phyloP scores from a whole-genome alignment of 2,888 invertebrate genomes.

The Lithophane socia region DNA sequence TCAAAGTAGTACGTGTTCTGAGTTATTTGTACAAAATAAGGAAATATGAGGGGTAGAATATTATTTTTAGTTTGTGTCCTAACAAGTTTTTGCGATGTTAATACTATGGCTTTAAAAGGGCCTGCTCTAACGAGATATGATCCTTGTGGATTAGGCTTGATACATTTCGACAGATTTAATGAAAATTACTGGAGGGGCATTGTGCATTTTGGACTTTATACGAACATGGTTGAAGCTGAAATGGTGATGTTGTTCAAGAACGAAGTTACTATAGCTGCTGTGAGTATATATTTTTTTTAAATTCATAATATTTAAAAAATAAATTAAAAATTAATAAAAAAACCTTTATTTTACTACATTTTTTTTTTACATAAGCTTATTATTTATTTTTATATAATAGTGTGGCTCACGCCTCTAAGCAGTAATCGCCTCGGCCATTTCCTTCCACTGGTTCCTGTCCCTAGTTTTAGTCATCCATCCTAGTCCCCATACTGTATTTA shows the following conservation, averaged over 20 bases:
- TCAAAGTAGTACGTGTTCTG: not conserved
- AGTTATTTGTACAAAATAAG: slow-evolving; percentile 6
- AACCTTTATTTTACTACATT: too few species aligned
- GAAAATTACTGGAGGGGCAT: slow-evolving; percentile 78
- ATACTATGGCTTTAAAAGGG: slow-evolving; percentile 80
- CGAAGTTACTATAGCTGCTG: slow-evolving; percentile 75
- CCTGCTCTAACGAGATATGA: slow-evolving; percentile 80
- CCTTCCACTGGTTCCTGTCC: too few species aligned
- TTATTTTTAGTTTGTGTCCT: slow-evolving; percentile 55
- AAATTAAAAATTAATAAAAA: too few species aligned
- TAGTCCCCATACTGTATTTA: too few species aligned
- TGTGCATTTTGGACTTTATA: slow-evolving; percentile 79
- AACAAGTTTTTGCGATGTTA: slow-evolving; percentile 64
- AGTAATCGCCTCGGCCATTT: too few species aligned
- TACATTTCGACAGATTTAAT: slow-evolving; percentile 81
- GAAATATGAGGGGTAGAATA: slow-evolving; percentile 39
- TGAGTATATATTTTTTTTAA: slow-evolving; percentile 69
- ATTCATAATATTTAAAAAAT: too few species aligned
- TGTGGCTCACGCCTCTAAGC: too few species aligned
- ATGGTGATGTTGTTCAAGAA: slow-evolving; percentile 78
- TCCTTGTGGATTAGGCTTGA: slow-evolving; percentile 83
- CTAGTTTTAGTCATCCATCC: too few species aligned
- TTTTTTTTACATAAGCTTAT: too few species aligned
- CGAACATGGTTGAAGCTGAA: slow-evolving; percentile 71
- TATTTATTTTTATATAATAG: too few species aligned